These are phyloP conservation scores for Otus scops DNA, from an alignment of 2,797 vertebrate species.

Conservation along the genomic window DNA sequence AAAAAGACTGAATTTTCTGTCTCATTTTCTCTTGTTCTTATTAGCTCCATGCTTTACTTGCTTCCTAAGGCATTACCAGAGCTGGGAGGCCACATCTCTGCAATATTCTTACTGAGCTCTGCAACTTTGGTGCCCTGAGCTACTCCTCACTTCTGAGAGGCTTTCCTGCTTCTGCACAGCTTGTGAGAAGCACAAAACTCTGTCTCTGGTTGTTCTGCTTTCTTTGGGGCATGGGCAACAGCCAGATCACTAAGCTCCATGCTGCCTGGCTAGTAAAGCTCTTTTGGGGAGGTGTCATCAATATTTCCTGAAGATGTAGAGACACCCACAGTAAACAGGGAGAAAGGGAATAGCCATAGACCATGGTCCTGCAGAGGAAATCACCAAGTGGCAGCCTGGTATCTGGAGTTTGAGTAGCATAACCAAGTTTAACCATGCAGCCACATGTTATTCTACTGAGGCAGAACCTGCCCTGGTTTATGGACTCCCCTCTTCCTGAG, in stretches of 20 bases:
- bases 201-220: not conserved
- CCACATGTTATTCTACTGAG: not conserved
- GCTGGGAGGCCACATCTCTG: not conserved
- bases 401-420: not conserved
- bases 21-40: not conserved
- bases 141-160: not conserved
- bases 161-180: not conserved
- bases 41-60: not conserved
- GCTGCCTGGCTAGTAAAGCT: not conserved
- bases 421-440: not conserved
- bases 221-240: not conserved
- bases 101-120: not conserved
- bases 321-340: not conserved
- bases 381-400: not conserved
- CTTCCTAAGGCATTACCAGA: not conserved
- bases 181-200: not conserved
- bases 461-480: not conserved
- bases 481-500: not conserved
- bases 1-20: not conserved
- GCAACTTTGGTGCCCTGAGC: not conserved
- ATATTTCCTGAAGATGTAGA: not conserved
- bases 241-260: not conserved
- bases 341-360: not conserved
- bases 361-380: not conserved
- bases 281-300: not conserved